These are phyloP conservation scores for Heterodera schachtii DNA, from an alignment of 1,140 invertebrate genomes.

Conservation along the genomic window DNA sequence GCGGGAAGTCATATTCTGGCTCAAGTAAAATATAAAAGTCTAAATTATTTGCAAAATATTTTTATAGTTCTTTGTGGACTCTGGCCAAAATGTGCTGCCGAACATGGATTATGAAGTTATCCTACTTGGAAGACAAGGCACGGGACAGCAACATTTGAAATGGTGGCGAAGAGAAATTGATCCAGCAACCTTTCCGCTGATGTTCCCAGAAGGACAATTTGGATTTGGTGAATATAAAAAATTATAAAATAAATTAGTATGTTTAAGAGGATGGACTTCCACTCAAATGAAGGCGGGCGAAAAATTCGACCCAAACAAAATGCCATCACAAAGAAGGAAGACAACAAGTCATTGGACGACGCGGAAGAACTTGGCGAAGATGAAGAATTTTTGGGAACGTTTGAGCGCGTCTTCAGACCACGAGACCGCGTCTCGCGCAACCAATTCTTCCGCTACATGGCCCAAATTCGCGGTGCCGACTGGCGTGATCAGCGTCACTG, in stretches of 20 bases:
- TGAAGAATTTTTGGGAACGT: background rate
- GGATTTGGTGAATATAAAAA: background rate
- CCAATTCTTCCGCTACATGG: slow-evolving; percentile 3
- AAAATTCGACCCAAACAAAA: no score
- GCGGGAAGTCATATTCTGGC: slow-evolving; percentile 5
- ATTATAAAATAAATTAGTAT: background rate
- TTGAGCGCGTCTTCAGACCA: background rate
- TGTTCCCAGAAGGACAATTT: background rate
- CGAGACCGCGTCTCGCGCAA: background rate
- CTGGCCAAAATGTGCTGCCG: background rate
- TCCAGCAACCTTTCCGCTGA: background rate
- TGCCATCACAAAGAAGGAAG: background rate
- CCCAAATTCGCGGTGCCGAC: background rate
- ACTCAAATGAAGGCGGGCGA: background rate
- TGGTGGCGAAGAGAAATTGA: slow-evolving; percentile 8
- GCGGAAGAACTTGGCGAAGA: background rate
- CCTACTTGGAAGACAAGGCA: background rate
- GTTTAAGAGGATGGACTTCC: background rate
- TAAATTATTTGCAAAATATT: background rate
- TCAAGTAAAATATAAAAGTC: background rate
- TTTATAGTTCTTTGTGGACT: background rate
- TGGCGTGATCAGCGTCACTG: background rate
- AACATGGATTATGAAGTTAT: background rate
- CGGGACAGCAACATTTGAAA: background rate
- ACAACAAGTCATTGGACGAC: background rate